phyloP scores from a whole-genome alignment of 2,113 vertebrate genomes.

The Arothron firmamentum region DNA sequence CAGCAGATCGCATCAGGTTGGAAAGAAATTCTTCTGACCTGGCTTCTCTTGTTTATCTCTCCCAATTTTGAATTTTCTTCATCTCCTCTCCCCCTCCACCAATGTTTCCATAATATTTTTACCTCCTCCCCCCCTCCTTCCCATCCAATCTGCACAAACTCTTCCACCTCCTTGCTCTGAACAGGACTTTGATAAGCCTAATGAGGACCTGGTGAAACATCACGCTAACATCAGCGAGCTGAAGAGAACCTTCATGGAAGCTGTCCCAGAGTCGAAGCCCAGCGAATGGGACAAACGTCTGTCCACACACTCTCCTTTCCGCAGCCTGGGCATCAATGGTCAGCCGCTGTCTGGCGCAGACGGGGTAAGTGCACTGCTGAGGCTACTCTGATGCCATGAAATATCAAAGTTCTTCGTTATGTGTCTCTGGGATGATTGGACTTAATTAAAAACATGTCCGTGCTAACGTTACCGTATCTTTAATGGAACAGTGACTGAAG shows the following conservation, averaged over 20 bases:
- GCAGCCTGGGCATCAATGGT: conserved; percentile 68
- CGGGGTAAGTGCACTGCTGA: conserved; percentile 80
- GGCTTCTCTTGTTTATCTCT: conserved; percentile 16
- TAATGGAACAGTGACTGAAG: too few species aligned
- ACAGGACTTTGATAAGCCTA: conserved; percentile 89
- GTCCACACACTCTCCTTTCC: conserved; percentile 90
- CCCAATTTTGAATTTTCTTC: neutral
- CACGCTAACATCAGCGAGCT: conserved; percentile 94
- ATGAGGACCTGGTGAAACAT: conserved; percentile 89
- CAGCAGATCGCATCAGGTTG: neutral
- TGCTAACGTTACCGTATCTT: neutral
- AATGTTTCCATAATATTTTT: conserved; percentile 29
- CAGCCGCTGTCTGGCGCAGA: conserved; percentile 70
- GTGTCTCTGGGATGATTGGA: conserved; percentile 1
- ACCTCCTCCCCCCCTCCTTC: neutral
- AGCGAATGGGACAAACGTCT: conserved; percentile 98
- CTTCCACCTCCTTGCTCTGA: neutral
- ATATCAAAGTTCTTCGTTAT: neutral
- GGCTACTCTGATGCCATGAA: too few species aligned
- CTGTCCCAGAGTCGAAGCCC: conserved; percentile 82
- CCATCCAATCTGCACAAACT: neutral
- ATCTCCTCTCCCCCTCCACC: neutral
- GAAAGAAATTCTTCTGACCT: conserved; percentile 15
- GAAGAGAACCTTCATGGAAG: conserved; percentile 96
- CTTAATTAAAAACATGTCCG: neutral